These are phyloP conservation scores for Ctenomys sociabilis DNA, from an alignment of 2,113 vertebrate species.

Conservation along the genomic window DNA sequence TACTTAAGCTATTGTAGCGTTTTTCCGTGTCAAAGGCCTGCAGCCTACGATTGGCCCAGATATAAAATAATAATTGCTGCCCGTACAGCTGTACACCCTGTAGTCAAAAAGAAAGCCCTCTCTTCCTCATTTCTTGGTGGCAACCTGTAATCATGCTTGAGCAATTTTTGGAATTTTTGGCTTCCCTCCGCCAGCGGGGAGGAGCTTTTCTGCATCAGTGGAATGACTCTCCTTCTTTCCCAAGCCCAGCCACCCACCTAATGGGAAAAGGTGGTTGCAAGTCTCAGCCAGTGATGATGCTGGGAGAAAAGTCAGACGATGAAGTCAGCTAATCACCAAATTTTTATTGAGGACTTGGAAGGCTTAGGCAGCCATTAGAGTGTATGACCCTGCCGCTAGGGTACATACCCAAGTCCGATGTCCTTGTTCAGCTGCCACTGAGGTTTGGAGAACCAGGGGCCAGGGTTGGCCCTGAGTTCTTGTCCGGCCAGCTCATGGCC, in stretches of 20 bases:
- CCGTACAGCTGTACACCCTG: not conserved
- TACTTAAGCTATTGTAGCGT: conserved; percentile 64
- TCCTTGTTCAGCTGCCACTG: not conserved
- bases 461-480: not conserved
- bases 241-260: conserved; percentile 39
- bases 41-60: conserved; percentile 42
- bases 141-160: conserved; percentile 75
- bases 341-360: not conserved
- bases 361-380: not conserved
- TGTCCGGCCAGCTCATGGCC: not conserved
- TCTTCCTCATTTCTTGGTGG: conserved; percentile 72
- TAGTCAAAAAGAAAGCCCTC: conserved; percentile 63
- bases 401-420: not conserved
- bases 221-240: conserved; percentile 44
- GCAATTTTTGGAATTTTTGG: conserved; percentile 63
- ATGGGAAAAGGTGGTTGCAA: not conserved
- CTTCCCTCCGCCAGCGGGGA: not conserved
- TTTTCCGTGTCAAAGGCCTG: conserved; percentile 69
- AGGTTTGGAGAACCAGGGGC: not conserved
- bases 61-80: conserved; percentile 79
- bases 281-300: not conserved
- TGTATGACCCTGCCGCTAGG: not conserved
- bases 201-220: not conserved
- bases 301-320: conserved; percentile 8
- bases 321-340: conserved; percentile 4